phyloP scores from a whole-genome alignment of 2,797 vertebrate species.

The Syngnathus rostellatus region DNA sequence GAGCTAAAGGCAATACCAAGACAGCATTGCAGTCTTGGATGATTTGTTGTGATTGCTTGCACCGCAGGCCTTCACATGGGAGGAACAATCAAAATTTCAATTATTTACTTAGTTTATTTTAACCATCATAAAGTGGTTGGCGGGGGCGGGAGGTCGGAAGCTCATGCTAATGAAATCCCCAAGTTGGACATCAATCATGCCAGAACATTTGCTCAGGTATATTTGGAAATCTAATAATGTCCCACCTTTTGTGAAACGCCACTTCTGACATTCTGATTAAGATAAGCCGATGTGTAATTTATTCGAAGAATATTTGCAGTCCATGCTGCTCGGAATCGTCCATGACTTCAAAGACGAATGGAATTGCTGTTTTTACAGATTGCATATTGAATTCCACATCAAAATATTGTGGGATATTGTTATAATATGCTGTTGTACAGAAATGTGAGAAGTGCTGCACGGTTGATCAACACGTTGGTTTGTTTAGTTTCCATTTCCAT shows the following conservation, averaged over 20 bases:
- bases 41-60: conserved; percentile 17
- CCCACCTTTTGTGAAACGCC: conserved; percentile 17
- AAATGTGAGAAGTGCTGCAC: conserved; percentile 28
- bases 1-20: conserved; percentile 16
- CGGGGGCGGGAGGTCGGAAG: background rate
- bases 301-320: conserved; percentile 24
- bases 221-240: conserved; percentile 16
- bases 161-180: conserved; percentile 2
- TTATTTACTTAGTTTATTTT: conserved; percentile 2
- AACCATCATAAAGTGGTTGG: background rate
- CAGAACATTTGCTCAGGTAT: conserved; percentile 19
- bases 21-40: conserved; percentile 15
- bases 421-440: conserved; percentile 58
- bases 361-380: conserved; percentile 20
- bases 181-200: conserved; percentile 8
- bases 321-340: conserved; percentile 12
- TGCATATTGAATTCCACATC: conserved; percentile 37
- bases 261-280: conserved; percentile 17
- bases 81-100: conserved; percentile 8
- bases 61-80: conserved; percentile 21
- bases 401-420: conserved; percentile 48
- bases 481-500: conserved; percentile 57
- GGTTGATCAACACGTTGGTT: conserved; percentile 52
- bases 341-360: conserved; percentile 33
- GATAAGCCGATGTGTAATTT: conserved; percentile 33